Conservation (phyloP, 2,888 invertebrate species). For the Sarcophaga carnaria region DNA sequence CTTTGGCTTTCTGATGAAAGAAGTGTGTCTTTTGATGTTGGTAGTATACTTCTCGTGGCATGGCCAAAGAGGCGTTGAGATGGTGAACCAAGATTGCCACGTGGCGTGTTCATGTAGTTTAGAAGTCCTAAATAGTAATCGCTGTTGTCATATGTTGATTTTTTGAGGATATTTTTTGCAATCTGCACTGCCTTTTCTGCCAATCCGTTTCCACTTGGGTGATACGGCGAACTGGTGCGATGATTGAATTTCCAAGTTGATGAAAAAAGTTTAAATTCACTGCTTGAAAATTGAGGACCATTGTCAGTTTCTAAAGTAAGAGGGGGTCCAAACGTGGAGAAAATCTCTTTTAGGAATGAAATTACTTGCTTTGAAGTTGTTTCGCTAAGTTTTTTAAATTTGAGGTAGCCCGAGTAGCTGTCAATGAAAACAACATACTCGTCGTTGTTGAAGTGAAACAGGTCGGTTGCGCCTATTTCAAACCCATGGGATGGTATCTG, state of each 20-base stretch:
- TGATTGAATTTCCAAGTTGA: slow-evolving; percentile 19
- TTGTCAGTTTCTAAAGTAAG: slow-evolving; percentile 34
- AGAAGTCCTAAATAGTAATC: slow-evolving; percentile 15
- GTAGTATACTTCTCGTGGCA: slow-evolving; percentile 10
- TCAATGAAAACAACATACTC: slow-evolving; percentile 38
- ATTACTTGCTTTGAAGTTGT: slow-evolving; percentile 35
- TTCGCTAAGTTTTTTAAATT: slow-evolving; percentile 37
- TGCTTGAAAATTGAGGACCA: slow-evolving; percentile 38
- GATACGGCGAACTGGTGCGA: neutral
- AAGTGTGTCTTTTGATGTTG: slow-evolving; percentile 1
- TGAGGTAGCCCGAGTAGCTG: slow-evolving; percentile 29
- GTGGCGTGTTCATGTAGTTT: slow-evolving; percentile 35
- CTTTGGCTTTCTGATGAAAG: neutral
- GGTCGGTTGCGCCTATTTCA: slow-evolving; percentile 23
- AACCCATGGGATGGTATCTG: slow-evolving; percentile 20
- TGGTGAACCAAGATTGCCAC: slow-evolving; percentile 12
- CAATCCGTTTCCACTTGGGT: slow-evolving; percentile 35
- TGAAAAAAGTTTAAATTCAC: slow-evolving; percentile 19
- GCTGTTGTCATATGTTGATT: slow-evolving; percentile 33
- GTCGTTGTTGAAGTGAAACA: slow-evolving; percentile 32
- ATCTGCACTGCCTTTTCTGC: slow-evolving; percentile 41
- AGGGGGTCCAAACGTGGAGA: slow-evolving; percentile 20
- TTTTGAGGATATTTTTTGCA: slow-evolving; percentile 35
- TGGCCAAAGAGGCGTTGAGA: slow-evolving; percentile 31
- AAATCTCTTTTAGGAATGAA: slow-evolving; percentile 29